Evolutionary conservation across 2,113 vertebrate genomes (phyloP).

Genomic region (Narcine bancroftii): DNA sequence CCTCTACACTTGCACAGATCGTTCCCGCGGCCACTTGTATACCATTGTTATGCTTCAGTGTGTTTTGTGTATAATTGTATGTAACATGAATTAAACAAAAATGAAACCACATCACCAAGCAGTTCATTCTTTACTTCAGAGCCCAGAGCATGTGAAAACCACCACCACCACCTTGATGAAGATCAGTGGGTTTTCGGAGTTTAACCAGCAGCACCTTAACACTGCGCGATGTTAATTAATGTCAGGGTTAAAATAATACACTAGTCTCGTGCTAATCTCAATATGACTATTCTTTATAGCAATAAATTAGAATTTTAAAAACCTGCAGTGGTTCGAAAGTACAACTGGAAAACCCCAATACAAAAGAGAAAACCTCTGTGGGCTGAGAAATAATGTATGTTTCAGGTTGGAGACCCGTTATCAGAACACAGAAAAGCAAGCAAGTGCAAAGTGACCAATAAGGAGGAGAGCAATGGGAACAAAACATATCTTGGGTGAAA

Average conservation of each 20-base stretch:
- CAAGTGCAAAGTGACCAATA: too few species aligned
- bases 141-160: not conserved
- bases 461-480: too few species aligned
- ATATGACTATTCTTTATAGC: too few species aligned
- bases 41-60: conserved; percentile 57
- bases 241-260: not conserved
- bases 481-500: too few species aligned
- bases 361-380: too few species aligned
- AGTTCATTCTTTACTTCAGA: conserved; percentile 45
- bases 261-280: not conserved
- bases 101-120: conserved; percentile 65
- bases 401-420: too few species aligned
- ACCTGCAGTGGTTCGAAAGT: too few species aligned
- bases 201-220: not conserved
- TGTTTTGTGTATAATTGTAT: conserved; percentile 70
- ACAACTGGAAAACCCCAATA: too few species aligned
- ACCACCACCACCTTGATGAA: not conserved
- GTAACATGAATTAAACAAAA: conserved; percentile 70
- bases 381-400: too few species aligned
- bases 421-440: too few species aligned
- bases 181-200: not conserved
- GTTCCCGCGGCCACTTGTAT: conserved; percentile 52
- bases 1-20: conserved; percentile 45
- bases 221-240: not conserved
- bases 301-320: too few species aligned